Conservation (phyloP, 2,797 vertebrate genomes). For the Todus mexicanus region DNA sequence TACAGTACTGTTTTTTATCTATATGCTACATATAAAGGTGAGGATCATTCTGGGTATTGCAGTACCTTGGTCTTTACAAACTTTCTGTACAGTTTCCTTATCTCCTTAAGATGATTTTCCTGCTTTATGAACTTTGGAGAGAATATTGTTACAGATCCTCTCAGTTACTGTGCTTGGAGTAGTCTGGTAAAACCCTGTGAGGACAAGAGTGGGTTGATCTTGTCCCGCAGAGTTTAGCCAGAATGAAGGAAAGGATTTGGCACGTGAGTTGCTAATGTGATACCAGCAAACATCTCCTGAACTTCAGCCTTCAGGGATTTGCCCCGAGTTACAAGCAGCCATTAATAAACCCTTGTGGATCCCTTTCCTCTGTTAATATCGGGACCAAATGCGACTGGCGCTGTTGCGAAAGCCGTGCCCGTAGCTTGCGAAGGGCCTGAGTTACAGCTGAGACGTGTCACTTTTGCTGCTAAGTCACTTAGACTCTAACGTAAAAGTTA, state of each 20-base stretch:
- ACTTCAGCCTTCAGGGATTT: neutral
- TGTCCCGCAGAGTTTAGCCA: neutral
- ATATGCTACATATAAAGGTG: accelerated
- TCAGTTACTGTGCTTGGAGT: accelerated
- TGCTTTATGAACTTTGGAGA: neutral
- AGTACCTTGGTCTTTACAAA: neutral
- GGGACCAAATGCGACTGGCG: neutral
- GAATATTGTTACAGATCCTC: neutral
- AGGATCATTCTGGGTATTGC: neutral
- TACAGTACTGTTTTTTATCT: neutral
- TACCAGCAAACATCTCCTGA: neutral
- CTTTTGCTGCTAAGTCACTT: conserved; percentile 19
- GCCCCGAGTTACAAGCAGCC: neutral
- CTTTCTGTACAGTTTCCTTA: neutral
- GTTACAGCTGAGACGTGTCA: neutral
- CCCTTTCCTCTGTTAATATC: accelerated
- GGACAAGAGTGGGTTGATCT: neutral
- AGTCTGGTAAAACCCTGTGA: neutral
- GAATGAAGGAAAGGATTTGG: neutral
- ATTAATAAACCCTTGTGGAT: neutral
- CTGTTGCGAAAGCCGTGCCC: neutral
- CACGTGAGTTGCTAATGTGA: neutral
- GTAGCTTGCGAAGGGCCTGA: neutral
- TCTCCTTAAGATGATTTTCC: neutral
- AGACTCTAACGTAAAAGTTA: conserved; percentile 25